These are phyloP conservation scores for Tetramorium simillimum DNA, from an alignment of 1,140 invertebrate species.

Conservation along the genomic window DNA sequence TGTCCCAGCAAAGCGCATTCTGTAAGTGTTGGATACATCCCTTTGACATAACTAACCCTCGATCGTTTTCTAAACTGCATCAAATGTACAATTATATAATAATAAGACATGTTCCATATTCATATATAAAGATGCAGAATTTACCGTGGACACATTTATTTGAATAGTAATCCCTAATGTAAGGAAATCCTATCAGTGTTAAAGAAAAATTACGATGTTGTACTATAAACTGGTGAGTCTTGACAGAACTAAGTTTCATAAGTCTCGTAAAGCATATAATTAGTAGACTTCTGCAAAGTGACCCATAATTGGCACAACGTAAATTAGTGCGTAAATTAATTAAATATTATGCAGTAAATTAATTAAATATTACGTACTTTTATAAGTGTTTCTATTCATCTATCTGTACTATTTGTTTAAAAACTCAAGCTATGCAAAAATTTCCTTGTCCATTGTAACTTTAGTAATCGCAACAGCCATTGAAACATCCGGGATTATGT, in stretches of 20 bases:
- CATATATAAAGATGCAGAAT: conserved; percentile 76
- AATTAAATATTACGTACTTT: conserved; percentile 52
- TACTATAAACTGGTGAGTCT: conserved; percentile 64
- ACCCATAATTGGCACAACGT: conserved; percentile 62
- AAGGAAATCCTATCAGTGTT: conserved; percentile 65
- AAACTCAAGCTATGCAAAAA: conserved; percentile 18
- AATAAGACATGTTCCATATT: conserved; percentile 75
- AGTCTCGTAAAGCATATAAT: conserved; percentile 41
- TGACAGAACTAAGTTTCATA: conserved; percentile 62
- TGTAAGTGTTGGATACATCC: conserved; percentile 86
- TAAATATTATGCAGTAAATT: conserved; percentile 37
- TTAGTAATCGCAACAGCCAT: conserved; percentile 17
- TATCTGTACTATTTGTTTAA: conserved; percentile 36
- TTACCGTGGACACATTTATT: conserved; percentile 72
- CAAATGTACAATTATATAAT: conserved; percentile 80
- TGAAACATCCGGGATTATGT: conserved; percentile 22
- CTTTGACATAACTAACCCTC: conserved; percentile 81
- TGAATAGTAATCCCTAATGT: conserved; percentile 61
- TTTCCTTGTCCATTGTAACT: conserved; percentile 24
- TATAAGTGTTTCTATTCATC: conserved; percentile 41
- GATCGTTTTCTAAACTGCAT: conserved; percentile 79
- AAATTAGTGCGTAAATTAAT: conserved; percentile 65
- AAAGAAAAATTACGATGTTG: conserved; percentile 69
- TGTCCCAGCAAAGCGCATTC: conserved; percentile 88
- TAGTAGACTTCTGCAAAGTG: conserved; percentile 54